These are phyloP conservation scores for Phylloscopus whistleri DNA, from an alignment of 2,113 vertebrate genomes.

Conservation along the genomic window DNA sequence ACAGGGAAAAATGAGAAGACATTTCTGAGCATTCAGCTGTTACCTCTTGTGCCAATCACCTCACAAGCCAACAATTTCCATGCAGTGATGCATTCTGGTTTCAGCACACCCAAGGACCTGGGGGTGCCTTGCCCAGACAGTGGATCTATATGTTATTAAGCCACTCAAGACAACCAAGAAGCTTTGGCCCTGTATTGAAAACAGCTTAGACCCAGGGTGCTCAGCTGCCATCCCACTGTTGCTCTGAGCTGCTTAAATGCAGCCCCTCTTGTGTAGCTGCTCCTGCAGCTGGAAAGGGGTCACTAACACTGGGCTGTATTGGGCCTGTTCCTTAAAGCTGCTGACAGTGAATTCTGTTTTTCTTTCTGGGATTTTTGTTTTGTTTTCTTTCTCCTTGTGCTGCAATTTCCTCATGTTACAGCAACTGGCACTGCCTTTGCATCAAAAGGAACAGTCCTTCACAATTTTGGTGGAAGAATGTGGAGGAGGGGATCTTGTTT, in stretches of 20 bases:
- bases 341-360: conserved; percentile 44
- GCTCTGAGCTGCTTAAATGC: neutral
- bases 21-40: neutral
- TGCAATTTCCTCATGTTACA: conserved; percentile 40
- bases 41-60: neutral
- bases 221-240: neutral
- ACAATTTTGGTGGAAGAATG: conserved; percentile 23
- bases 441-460: conserved; percentile 4
- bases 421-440: conserved; percentile 29
- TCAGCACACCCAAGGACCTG: neutral
- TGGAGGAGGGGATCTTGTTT: conserved; percentile 14
- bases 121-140: neutral
- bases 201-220: neutral
- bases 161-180: neutral
- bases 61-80: neutral
- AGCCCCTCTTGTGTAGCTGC: neutral
- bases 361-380: conserved; percentile 42
- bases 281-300: neutral
- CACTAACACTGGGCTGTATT: neutral
- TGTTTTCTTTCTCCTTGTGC: neutral
- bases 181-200: neutral
- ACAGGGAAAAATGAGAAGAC: neutral
- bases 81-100: neutral
- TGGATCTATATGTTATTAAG: neutral
- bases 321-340: neutral